phyloP scores from a whole-genome alignment of 2,113 vertebrate genomes.

The Neodon shergylaensis region DNA sequence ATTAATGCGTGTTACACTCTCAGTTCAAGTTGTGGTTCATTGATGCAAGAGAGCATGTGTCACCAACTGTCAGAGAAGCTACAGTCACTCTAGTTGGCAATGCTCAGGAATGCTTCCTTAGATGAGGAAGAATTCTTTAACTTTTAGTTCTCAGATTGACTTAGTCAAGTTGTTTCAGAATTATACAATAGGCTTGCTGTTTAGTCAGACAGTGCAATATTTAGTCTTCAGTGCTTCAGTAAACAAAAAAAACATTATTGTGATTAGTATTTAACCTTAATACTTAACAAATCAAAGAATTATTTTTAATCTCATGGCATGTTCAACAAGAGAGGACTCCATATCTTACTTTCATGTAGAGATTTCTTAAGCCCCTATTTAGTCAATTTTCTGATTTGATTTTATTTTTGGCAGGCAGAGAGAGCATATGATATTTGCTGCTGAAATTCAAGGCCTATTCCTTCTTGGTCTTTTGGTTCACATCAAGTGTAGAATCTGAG shows the following conservation, averaged over 20 bases:
- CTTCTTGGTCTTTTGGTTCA: background rate
- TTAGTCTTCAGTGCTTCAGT: background rate
- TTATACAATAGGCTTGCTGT: background rate
- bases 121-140: background rate
- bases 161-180: background rate
- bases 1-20: background rate
- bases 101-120: background rate
- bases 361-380: background rate
- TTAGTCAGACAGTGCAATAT: background rate
- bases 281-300: background rate
- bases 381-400: background rate
- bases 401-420: background rate
- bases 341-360: background rate
- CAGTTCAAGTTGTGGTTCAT: background rate
- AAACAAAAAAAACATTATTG: background rate
- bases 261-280: background rate
- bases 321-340: background rate
- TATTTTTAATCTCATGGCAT: background rate
- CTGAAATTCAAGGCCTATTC: background rate
- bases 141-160: background rate
- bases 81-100: background rate
- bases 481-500: background rate
- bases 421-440: background rate
- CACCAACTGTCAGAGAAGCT: background rate
- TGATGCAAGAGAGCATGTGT: background rate